Conservation (phyloP, 2,888 invertebrate species). For the Micoletzkya japonica region DNA sequence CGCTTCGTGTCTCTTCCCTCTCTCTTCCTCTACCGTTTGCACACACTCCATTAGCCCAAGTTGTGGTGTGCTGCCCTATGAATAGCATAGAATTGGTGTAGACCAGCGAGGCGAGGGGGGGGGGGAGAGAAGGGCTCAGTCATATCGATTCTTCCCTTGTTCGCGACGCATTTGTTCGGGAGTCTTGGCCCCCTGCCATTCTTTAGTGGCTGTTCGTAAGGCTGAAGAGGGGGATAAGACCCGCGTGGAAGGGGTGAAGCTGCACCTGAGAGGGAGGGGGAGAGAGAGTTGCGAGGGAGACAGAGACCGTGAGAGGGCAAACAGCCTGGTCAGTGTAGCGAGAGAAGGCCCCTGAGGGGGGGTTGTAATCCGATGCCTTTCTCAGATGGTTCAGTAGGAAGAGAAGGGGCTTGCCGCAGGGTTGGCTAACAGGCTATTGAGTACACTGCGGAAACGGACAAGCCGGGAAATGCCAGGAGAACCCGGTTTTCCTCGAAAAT, state of each 20-base stretch:
- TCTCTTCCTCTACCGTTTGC: conserved; percentile 4
- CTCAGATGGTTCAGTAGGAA: neutral
- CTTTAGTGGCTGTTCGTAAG: conserved; percentile 8
- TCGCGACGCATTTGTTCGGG: too few species aligned
- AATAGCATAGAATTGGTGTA: neutral
- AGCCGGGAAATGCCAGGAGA: too few species aligned
- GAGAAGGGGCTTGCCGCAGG: neutral
- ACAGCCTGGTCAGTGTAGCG: too few species aligned
- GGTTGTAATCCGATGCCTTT: too few species aligned
- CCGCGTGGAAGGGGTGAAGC: conserved; percentile 16
- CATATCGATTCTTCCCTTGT: neutral
- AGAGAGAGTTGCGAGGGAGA: conserved; percentile 4
- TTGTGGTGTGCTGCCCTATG: too few species aligned
- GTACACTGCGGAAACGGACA: too few species aligned
- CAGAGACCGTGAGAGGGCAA: neutral
- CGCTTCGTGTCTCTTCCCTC: neutral
- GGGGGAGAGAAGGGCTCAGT: conserved; percentile 22
- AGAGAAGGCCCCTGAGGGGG: too few species aligned
- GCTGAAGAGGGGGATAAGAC: neutral
- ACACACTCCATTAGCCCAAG: too few species aligned
- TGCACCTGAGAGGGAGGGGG: neutral
- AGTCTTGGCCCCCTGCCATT: too few species aligned
- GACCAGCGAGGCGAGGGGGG: neutral
- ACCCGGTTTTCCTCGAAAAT: too few species aligned
- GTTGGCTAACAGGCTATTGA: too few species aligned